These are phyloP conservation scores for Eupithecia vulgata DNA, from an alignment of 2,888 invertebrate species.

Conservation along the genomic window DNA sequence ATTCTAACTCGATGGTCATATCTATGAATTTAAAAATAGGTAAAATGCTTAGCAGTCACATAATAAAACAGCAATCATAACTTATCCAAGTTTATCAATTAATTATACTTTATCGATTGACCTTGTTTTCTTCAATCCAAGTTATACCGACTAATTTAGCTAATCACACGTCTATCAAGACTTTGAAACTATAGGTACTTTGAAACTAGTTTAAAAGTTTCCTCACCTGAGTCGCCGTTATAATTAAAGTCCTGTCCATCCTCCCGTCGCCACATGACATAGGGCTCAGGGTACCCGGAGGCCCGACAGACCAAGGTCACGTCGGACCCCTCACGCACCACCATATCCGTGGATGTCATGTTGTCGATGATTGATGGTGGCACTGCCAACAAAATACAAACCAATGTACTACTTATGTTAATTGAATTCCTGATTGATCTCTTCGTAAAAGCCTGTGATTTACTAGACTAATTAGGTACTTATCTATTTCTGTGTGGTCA, in stretches of 20 bases:
- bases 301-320: conserved; percentile 95
- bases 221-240: conserved; percentile 91
- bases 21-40: no score
- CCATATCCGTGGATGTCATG: conserved; percentile 96
- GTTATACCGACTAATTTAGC: neutral
- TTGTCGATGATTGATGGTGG: conserved; percentile 95
- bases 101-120: neutral
- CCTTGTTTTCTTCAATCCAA: neutral
- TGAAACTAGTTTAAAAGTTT: conserved; percentile 9
- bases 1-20: no score
- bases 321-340: conserved; percentile 94
- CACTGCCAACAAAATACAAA: conserved; percentile 82
- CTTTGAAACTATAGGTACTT: neutral
- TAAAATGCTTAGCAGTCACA: neutral
- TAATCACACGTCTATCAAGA: conserved; percentile 1
- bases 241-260: conserved; percentile 95
- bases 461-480: neutral
- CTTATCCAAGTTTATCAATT: neutral
- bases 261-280: conserved; percentile 96
- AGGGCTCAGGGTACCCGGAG: conserved; percentile 94
- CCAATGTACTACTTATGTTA: conserved; percentile 32
- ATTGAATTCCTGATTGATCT: conserved; percentile 20
- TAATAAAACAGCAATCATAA: neutral
- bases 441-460: conserved; percentile 13
- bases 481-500: neutral